These are phyloP conservation scores for Lasioglossum zephyrum DNA, from an alignment of 2,888 invertebrate species.

Conservation along the genomic window DNA sequence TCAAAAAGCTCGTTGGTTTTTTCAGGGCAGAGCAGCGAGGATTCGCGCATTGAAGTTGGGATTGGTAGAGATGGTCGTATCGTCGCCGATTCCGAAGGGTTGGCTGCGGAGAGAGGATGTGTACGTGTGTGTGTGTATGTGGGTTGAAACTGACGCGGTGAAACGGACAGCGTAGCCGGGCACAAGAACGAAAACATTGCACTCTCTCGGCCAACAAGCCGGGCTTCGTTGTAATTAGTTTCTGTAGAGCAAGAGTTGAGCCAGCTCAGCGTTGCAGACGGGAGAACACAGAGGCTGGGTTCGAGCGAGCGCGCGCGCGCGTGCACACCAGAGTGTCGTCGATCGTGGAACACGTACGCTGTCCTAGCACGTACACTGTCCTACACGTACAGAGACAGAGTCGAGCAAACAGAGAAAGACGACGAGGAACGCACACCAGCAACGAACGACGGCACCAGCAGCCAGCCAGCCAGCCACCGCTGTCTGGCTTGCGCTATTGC, in stretches of 20 bases:
- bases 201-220: constrained; percentile 74
- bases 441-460: neutral
- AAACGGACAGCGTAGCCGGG: constrained; percentile 62
- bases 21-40: neutral
- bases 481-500: constrained; percentile 67
- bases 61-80: constrained; percentile 23
- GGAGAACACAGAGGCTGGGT: constrained; percentile 40
- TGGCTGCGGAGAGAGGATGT: neutral
- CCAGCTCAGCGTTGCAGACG: constrained; percentile 68
- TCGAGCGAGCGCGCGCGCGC: neutral
- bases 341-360: constrained; percentile 2
- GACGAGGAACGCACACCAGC: constrained; percentile 1
- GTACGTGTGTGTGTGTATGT: neutral
- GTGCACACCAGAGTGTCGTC: neutral
- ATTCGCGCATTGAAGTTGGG: constrained; percentile 14
- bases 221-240: constrained; percentile 78
- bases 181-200: constrained; percentile 77
- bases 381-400: neutral
- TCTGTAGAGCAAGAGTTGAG: constrained; percentile 73
- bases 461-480: constrained; percentile 13
- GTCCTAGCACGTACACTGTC: neutral
- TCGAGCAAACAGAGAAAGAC: neutral
- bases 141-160: constrained; percentile 39
- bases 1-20: constrained; percentile 28
- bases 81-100: constrained; percentile 22